These are phyloP conservation scores for Xanthorhoe designata DNA, from an alignment of 2,888 invertebrate genomes.

Conservation along the genomic window DNA sequence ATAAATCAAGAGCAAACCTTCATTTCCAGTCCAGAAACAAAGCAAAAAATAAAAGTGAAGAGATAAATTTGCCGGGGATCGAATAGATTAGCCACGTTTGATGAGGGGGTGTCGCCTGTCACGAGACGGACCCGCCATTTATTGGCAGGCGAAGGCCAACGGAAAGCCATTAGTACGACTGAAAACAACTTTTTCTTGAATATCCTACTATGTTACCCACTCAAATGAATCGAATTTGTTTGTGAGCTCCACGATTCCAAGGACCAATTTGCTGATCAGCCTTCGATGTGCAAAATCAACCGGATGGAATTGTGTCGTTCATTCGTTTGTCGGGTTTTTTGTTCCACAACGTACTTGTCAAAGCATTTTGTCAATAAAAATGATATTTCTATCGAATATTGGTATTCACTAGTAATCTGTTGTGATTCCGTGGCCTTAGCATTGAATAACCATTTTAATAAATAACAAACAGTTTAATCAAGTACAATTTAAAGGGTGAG, in stretches of 20 bases:
- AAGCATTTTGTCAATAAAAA: neutral
- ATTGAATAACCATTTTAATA: too few species aligned
- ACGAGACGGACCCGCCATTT: conserved; percentile 34
- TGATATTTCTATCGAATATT: neutral
- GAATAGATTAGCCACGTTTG: conserved; percentile 70
- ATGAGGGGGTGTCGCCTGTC: conserved; percentile 41
- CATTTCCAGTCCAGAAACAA: conserved; percentile 24
- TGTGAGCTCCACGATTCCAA: neutral
- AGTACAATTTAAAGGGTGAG: too few species aligned
- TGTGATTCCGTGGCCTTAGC: too few species aligned
- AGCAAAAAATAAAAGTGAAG: conserved; percentile 45
- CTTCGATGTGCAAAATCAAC: conserved; percentile 1
- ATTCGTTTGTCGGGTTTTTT: neutral
- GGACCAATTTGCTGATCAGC: neutral
- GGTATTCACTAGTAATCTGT: too few species aligned
- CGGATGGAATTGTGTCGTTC: neutral
- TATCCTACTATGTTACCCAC: neutral
- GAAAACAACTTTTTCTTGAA: conserved; percentile 16
- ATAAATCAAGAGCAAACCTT: conserved; percentile 15
- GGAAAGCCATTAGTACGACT: conserved; percentile 30
- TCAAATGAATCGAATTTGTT: conserved; percentile 6
- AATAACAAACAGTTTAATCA: too few species aligned
- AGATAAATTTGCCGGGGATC: conserved; percentile 49
- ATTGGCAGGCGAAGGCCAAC: conserved; percentile 34
- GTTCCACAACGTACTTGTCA: neutral